These are phyloP conservation scores for Heterocephalus glaber DNA, from an alignment of 2,113 vertebrate species.

Conservation along the genomic window DNA sequence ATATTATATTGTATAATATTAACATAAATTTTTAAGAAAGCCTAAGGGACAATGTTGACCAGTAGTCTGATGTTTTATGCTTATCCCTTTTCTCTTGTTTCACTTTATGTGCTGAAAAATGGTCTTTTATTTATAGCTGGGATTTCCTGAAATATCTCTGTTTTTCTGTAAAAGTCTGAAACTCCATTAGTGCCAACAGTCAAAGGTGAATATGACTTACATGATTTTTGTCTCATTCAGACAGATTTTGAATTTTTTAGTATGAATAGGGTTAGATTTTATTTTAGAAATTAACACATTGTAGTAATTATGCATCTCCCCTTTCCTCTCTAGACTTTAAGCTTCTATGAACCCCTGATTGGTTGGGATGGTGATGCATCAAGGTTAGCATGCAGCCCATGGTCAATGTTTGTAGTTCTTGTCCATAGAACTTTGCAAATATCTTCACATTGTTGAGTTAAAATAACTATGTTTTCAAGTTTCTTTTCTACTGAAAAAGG, in stretches of 20 bases:
- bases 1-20: too few relatives aligned
- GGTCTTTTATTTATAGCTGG: neutral
- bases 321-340: neutral
- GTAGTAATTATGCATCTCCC: neutral
- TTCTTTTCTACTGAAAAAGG: constrained; percentile 40
- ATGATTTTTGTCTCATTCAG: neutral
- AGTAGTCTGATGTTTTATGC: neutral
- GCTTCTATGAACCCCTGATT: neutral
- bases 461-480: neutral
- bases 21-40: neutral
- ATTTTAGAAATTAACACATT: neutral
- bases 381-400: neutral
- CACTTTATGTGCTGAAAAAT: neutral
- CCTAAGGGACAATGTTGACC: neutral
- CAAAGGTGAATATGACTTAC: neutral
- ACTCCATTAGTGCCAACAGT: neutral
- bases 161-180: neutral
- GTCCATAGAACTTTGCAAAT: neutral
- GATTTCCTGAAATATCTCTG: neutral
- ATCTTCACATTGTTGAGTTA: neutral
- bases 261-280: neutral
- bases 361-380: neutral
- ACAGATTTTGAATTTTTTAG: neutral
- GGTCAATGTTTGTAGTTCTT: neutral
- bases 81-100: neutral